These are phyloP conservation scores for Clytia hemisphaerica DNA, from an alignment of 30 jellyfish, hydroid and myxozoan genomes.

Conservation along the genomic window DNA sequence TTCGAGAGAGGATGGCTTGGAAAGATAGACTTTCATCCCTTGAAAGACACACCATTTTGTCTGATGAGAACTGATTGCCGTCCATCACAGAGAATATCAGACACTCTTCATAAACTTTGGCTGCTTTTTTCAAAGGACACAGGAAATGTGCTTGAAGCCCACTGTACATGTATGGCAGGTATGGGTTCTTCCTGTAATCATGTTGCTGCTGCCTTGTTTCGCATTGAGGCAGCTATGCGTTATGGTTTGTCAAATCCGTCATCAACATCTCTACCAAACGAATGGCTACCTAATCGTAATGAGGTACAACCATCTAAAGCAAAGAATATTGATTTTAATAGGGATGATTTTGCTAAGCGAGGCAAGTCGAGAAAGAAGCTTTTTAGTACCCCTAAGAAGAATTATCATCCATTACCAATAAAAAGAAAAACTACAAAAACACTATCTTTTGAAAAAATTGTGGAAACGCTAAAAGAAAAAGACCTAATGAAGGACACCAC, in stretches of 20 bases:
- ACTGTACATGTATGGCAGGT: constrained; percentile 67
- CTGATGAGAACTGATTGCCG: constrained; percentile 27
- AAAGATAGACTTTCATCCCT: constrained; percentile 1
- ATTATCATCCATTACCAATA: constrained; percentile 21
- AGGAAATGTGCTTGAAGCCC: constrained; percentile 27
- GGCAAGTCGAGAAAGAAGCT: constrained; percentile 9
- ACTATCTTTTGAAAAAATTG: constrained; percentile 16
- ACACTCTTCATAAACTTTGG: constrained; percentile 46
- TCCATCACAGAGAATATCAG: constrained; percentile 26
- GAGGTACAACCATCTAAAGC: constrained; percentile 18
- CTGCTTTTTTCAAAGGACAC: background rate
- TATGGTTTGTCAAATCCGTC: constrained; percentile 34
- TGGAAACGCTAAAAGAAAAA: constrained; percentile 11
- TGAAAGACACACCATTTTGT: constrained; percentile 22
- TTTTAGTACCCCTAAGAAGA: constrained; percentile 10
- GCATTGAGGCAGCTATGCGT: constrained; percentile 44
- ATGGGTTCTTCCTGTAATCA: constrained; percentile 45
- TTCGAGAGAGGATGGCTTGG: constrained; percentile 36
- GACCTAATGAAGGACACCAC: constrained; percentile 17
- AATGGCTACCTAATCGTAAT: constrained; percentile 33
- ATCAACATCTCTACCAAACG: constrained; percentile 1
- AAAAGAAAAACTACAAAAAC: background rate
- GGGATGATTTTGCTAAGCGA: constrained; percentile 33
- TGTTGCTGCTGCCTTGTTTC: constrained; percentile 56
- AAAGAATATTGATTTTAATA: constrained; percentile 3